Conservation (phyloP, 1,140 invertebrate genomes). For the Drosophila dunni region DNA sequence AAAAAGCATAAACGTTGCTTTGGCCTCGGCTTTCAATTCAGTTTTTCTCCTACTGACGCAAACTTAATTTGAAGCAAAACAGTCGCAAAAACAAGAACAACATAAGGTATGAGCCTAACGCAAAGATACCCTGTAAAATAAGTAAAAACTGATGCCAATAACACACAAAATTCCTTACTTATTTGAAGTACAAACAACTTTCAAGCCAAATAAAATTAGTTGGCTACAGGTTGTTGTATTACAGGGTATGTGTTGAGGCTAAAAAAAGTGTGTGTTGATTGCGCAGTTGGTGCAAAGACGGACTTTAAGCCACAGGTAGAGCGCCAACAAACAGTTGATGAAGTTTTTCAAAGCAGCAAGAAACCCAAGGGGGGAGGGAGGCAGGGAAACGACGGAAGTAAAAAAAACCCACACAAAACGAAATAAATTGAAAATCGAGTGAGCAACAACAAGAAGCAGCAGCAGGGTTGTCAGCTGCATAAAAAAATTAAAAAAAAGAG, state of each 20-base stretch:
- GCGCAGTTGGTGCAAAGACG: conserved; percentile 27
- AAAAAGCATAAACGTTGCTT: conserved; percentile 59
- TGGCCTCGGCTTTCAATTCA: neutral
- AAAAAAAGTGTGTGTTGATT: conserved; percentile 63
- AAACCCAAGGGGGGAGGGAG: conserved; percentile 4
- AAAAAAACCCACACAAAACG: conserved; percentile 52
- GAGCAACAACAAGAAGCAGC: conserved; percentile 59
- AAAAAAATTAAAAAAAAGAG: conserved; percentile 7
- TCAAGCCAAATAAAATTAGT: too few species aligned
- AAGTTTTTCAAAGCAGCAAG: conserved; percentile 72
- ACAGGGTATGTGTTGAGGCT: conserved; percentile 22
- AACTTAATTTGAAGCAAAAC: conserved; percentile 76
- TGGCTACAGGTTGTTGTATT: too few species aligned
- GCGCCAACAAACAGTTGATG: conserved; percentile 72
- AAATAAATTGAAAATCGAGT: conserved; percentile 82
- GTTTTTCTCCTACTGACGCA: conserved; percentile 57
- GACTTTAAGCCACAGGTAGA: conserved; percentile 80
- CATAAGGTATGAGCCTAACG: neutral
- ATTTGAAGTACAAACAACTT: too few species aligned
- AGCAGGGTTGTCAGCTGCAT: conserved; percentile 71
- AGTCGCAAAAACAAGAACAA: conserved; percentile 40
- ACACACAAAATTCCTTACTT: too few species aligned
- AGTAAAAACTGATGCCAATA: neutral
- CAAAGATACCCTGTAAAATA: neutral
- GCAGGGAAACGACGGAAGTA: neutral